Evolutionary conservation across 2,113 vertebrate species (phyloP).

Genomic region (Brachypodius melanocephalos): DNA sequence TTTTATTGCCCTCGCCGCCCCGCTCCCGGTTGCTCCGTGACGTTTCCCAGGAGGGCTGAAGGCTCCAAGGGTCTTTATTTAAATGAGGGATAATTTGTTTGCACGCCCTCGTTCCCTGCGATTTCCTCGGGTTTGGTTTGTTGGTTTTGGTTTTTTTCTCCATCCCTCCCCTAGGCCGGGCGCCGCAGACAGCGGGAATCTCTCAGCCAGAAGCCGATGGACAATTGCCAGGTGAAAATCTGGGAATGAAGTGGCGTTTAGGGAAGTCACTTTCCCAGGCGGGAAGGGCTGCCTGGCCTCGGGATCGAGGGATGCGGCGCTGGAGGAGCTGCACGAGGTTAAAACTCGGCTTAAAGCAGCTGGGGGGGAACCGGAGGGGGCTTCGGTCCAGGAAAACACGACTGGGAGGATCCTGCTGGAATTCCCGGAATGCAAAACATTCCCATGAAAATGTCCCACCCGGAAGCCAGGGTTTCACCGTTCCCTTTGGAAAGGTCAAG

Average conservation of each 20-base stretch:
- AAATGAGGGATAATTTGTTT: constrained; percentile 52
- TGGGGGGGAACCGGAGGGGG: neutral
- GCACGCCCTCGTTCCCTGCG: neutral
- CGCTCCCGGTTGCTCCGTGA: constrained; percentile 17
- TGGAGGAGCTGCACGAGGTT: neutral
- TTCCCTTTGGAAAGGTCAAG: neutral
- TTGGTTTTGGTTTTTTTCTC: neutral
- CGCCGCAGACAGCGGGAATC: neutral
- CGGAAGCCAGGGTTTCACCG: fast-evolving
- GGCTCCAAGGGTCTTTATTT: neutral
- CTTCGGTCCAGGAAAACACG: neutral
- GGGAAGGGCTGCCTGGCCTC: neutral
- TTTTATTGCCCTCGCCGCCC: constrained; percentile 31
- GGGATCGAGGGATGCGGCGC: fast-evolving
- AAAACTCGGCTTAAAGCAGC: neutral
- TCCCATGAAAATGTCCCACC: neutral
- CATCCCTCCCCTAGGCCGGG: neutral
- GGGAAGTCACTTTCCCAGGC: constrained; percentile 2
- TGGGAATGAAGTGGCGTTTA: constrained; percentile 32
- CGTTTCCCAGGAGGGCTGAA: constrained; percentile 23
- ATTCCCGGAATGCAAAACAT: neutral
- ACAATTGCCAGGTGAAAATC: constrained; percentile 52
- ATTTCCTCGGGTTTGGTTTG: neutral
- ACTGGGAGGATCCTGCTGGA: neutral
- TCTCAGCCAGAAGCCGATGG: neutral